These are phyloP conservation scores for Pogonomyrmex barbatus DNA, from an alignment of 1,140 invertebrate species.

Conservation along the genomic window DNA sequence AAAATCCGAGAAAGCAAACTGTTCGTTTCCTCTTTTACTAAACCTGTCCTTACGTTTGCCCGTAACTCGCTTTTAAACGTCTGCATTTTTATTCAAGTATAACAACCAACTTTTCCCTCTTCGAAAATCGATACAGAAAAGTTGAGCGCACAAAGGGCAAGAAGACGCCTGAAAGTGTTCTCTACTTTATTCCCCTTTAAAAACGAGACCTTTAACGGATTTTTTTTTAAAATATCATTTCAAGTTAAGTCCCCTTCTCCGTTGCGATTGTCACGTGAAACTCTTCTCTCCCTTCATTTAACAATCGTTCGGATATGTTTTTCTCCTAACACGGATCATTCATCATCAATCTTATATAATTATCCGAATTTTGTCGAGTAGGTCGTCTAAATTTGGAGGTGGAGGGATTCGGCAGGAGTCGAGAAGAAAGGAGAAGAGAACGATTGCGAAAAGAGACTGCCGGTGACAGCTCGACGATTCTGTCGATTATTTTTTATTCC, in stretches of 20 bases:
- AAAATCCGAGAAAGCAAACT: conserved; percentile 39
- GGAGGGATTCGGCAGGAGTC: background rate
- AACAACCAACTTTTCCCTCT: conserved; percentile 51
- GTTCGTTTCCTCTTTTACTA: conserved; percentile 33
- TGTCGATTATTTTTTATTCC: background rate
- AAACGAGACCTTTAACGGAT: conserved; percentile 24
- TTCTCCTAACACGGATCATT: background rate
- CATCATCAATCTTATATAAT: background rate
- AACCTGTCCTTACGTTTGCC: conserved; percentile 11
- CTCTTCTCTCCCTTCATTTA: background rate
- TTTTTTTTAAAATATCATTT: conserved; percentile 40
- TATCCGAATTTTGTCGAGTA: background rate
- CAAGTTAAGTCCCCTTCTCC: background rate
- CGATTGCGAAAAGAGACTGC: conserved; percentile 20
- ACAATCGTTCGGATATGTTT: background rate
- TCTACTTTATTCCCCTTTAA: conserved; percentile 10
- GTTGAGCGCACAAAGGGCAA: conserved; percentile 22
- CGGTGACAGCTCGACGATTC: conserved; percentile 32
- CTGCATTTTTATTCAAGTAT: conserved; percentile 55
- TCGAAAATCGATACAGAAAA: conserved; percentile 55
- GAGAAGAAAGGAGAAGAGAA: background rate
- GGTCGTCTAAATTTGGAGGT: conserved; percentile 4
- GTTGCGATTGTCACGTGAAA: background rate
- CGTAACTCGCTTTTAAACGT: conserved; percentile 54
- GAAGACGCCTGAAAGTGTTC: conserved; percentile 17